phyloP scores from a whole-genome alignment of 2,113 vertebrate species.

The Phalacrocorax pelagicus region DNA sequence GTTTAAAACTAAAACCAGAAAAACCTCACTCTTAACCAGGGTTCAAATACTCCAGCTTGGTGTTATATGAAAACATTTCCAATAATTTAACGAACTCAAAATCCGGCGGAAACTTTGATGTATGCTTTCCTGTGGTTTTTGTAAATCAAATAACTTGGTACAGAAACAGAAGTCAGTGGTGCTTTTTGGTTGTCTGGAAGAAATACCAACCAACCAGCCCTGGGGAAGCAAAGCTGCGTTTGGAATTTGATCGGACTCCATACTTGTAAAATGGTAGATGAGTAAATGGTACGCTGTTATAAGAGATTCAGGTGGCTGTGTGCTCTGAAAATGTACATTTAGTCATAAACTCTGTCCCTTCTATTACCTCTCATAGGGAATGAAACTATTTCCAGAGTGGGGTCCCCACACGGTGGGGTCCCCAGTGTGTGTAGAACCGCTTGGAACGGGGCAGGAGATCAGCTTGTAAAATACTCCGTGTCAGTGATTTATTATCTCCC shows the following conservation, averaged over 20 bases:
- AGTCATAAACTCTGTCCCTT: background rate
- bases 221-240: background rate
- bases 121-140: background rate
- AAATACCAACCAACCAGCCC: background rate
- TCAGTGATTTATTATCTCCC: background rate
- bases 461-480: background rate
- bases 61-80: background rate
- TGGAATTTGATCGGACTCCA: background rate
- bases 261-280: background rate
- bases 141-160: background rate
- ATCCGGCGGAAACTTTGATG: background rate
- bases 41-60: background rate
- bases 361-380: background rate
- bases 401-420: fast-evolving
- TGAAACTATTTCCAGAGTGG: background rate
- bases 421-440: fast-evolving
- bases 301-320: background rate
- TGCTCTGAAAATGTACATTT: background rate
- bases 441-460: background rate
- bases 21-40: background rate
- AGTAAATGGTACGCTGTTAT: fast-evolving
- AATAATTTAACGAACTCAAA: background rate
- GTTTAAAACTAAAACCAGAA: background rate
- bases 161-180: background rate
- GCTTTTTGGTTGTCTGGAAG: background rate